Conservation (phyloP, 2,797 vertebrate species). For the Crocodylus rhombifer region DNA sequence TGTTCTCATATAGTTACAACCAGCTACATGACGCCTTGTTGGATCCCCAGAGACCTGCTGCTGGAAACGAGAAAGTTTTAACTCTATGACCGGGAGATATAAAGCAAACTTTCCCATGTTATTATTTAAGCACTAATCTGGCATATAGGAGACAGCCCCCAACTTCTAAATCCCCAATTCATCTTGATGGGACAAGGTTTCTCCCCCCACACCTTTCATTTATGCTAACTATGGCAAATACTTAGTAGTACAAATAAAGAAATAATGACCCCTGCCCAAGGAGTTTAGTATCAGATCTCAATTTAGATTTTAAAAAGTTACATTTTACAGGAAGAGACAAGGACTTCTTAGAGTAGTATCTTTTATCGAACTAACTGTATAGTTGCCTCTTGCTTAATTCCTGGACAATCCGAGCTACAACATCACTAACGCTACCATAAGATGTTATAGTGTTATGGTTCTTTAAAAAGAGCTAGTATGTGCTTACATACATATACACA, state of each 20-base stretch:
- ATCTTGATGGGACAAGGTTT: neutral
- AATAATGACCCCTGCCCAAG: neutral
- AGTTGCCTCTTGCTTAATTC: no score
- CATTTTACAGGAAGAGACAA: neutral
- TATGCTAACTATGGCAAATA: neutral
- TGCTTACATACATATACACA: no score
- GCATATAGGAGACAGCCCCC: no score
- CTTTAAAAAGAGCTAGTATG: no score
- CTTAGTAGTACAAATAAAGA: neutral
- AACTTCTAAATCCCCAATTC: no score
- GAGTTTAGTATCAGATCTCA: neutral
- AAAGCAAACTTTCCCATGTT: neutral
- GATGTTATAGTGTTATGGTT: no score
- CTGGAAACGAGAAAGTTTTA: neutral
- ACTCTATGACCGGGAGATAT: neutral
- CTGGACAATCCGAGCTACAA: no score
- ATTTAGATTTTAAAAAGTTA: neutral
- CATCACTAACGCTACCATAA: no score
- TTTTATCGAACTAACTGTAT: neutral
- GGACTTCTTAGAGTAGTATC: neutral
- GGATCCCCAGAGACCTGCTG: neutral
- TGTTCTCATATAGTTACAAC: neutral
- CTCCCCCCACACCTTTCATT: rapidly evolving
- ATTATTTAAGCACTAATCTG: neutral
- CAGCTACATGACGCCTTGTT: neutral